Evolutionary conservation across 2,113 vertebrate genomes (phyloP).

Genomic region (Rutilus rutilus): DNA sequence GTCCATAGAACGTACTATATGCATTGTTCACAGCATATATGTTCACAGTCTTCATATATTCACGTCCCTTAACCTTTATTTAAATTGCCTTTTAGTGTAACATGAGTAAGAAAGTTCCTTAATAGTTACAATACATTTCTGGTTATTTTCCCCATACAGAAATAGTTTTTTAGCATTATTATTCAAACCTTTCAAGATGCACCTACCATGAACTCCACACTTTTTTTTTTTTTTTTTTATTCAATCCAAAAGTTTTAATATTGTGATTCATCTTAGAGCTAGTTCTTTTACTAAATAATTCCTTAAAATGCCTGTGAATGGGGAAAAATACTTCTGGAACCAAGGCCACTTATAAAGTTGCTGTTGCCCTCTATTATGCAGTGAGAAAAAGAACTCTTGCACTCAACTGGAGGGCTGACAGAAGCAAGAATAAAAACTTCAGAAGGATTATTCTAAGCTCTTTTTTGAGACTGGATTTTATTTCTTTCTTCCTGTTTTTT

Average conservation of each 20-base stretch:
- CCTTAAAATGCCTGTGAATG: neutral
- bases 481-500: slow-evolving; percentile 39
- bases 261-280: neutral
- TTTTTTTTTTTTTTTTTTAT: neutral
- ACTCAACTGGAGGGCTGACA: slow-evolving; percentile 43
- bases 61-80: neutral
- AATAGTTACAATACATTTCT: neutral
- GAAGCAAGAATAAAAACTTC: slow-evolving; percentile 46
- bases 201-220: neutral
- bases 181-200: neutral
- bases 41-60: neutral
- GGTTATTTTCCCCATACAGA: neutral
- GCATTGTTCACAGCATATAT: neutral
- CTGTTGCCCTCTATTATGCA: slow-evolving; percentile 47
- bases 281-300: neutral
- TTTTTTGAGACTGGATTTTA: slow-evolving; percentile 52
- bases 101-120: neutral
- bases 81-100: neutral
- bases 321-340: neutral
- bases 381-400: slow-evolving; percentile 31
- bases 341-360: neutral
- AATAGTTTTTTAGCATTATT: neutral
- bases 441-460: slow-evolving; percentile 55
- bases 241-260: neutral
- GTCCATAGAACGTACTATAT: neutral